These are phyloP conservation scores for Cathartes aura DNA, from an alignment of 2,113 vertebrate species.

Conservation along the genomic window DNA sequence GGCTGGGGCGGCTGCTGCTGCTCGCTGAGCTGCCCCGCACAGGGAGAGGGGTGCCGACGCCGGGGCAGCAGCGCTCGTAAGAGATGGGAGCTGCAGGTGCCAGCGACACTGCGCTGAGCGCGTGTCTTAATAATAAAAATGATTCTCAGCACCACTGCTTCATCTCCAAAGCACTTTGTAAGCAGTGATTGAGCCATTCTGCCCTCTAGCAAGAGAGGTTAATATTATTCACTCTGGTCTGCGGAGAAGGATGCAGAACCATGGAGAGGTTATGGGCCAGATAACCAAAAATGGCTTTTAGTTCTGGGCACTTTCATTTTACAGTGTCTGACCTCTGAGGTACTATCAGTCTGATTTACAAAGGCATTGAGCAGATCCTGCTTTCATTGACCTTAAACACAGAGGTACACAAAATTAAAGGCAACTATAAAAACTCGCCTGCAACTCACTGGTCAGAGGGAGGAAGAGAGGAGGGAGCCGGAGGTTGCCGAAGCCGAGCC, in stretches of 20 bases:
- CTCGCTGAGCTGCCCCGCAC: fast-evolving
- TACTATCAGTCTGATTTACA: neutral
- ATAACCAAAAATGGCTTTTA: slow-evolving; percentile 45
- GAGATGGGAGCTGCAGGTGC: neutral
- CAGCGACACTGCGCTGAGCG: fast-evolving
- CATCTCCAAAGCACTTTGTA: neutral
- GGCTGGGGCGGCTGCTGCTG: neutral
- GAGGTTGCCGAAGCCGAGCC: neutral
- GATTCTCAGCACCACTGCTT: neutral
- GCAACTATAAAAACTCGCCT: neutral
- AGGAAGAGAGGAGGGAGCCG: neutral
- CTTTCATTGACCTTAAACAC: neutral
- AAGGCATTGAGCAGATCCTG: neutral
- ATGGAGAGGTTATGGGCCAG: slow-evolving; percentile 30
- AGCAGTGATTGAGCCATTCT: neutral
- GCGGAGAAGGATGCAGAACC: neutral
- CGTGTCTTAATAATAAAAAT: neutral
- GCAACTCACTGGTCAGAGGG: fast-evolving
- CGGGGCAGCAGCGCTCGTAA: neutral
- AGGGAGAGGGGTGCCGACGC: neutral
- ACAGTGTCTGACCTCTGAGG: neutral
- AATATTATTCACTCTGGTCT: slow-evolving; percentile 23
- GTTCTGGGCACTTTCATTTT: slow-evolving; percentile 40
- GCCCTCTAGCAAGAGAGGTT: slow-evolving; percentile 31
- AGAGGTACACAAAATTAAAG: neutral